phyloP scores from a whole-genome alignment of 1,140 invertebrate species.

The Holotrichia oblita region DNA sequence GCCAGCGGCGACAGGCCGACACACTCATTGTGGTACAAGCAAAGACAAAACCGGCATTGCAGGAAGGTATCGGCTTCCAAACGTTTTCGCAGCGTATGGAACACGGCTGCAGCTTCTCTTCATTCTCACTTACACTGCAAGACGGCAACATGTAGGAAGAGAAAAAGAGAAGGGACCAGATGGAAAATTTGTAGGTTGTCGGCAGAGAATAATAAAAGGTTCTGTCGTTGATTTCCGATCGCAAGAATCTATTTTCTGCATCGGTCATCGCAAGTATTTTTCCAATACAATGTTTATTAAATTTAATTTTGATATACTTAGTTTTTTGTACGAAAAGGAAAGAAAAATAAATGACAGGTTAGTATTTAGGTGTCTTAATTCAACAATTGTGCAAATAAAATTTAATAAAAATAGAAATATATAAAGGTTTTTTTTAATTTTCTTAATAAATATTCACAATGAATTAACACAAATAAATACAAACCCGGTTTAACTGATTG shows the following conservation, averaged over 20 bases:
- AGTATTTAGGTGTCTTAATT: neutral
- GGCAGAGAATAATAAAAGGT: neutral
- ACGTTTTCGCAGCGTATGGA: constrained; percentile 79
- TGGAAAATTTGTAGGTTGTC: constrained; percentile 22
- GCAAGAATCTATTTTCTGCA: constrained; percentile 44
- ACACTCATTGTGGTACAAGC: constrained; percentile 86
- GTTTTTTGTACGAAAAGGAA: neutral
- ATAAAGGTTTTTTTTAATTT: neutral
- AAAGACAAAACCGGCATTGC: constrained; percentile 83
- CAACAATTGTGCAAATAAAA: too few species aligned
- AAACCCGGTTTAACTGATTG: neutral
- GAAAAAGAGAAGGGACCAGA: constrained; percentile 37
- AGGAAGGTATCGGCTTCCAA: constrained; percentile 78
- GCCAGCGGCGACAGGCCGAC: constrained; percentile 66
- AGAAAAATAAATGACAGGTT: neutral
- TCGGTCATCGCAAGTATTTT: constrained; percentile 7
- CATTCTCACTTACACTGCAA: constrained; percentile 52
- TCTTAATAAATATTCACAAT: neutral
- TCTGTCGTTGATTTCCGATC: neutral
- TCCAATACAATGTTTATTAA: constrained; percentile 51
- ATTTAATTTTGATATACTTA: neutral
- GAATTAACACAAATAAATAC: neutral
- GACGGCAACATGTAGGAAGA: constrained; percentile 46
- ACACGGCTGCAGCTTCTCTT: constrained; percentile 68
- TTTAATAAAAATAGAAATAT: too few species aligned